phyloP scores from a whole-genome alignment of 2,888 invertebrate species.

The Volucella inanis region DNA sequence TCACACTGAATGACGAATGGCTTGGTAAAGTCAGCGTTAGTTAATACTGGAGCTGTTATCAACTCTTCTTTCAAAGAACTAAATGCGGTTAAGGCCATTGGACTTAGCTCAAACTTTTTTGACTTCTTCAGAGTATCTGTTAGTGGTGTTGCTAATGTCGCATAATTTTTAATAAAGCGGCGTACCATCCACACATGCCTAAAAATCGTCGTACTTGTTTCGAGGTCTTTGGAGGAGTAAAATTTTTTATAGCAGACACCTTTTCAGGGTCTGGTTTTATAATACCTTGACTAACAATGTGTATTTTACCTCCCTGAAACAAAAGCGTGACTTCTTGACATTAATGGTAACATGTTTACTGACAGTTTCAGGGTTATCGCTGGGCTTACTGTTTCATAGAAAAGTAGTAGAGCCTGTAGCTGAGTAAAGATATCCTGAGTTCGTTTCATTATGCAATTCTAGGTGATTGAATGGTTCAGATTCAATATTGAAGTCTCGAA shows the following conservation, averaged over 20 bases:
- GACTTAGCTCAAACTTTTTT: constrained; percentile 15
- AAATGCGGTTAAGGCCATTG: constrained; percentile 32
- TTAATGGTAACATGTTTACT: constrained; percentile 61
- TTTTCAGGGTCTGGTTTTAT: constrained; percentile 54
- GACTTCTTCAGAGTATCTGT: constrained; percentile 39
- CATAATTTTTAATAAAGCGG: constrained; percentile 64
- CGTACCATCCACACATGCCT: constrained; percentile 74
- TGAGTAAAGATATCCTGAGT: too few species aligned
- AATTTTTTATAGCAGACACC: constrained; percentile 32
- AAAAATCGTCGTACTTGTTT: constrained; percentile 75
- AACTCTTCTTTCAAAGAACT: constrained; percentile 33
- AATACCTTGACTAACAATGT: constrained; percentile 48
- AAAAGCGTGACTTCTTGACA: constrained; percentile 44
- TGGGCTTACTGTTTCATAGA: too few species aligned
- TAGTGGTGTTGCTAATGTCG: constrained; percentile 35
- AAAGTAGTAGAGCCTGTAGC: too few species aligned
- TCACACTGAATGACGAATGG: constrained; percentile 59
- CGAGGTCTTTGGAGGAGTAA: constrained; percentile 23
- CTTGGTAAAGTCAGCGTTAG: constrained; percentile 52
- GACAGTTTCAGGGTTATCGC: too few species aligned
- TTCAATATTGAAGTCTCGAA: too few species aligned
- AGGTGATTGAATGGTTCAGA: too few species aligned
- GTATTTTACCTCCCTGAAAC: constrained; percentile 19
- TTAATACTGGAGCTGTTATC: too few species aligned
- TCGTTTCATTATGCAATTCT: too few species aligned